Base-by-base conservation (phyloP, 2,113 vertebrate genomes). In the Chascanopsetta lugubris region DNA sequence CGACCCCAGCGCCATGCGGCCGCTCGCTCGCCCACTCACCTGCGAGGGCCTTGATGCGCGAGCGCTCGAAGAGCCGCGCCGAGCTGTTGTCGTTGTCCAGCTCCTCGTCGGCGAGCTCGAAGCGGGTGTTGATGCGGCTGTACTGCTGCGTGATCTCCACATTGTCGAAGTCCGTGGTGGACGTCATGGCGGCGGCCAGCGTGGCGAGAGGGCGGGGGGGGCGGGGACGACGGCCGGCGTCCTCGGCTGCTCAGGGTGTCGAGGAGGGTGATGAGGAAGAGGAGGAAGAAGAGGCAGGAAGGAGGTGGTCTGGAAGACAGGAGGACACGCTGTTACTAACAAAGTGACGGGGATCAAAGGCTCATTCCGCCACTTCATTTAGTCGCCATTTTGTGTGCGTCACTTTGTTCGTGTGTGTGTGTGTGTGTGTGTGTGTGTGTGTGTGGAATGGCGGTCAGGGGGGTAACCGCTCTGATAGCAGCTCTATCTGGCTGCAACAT, bases 21-120 rank as follows among this genome's bases (percentile, higher is more conserved):
- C 45, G 56, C 83, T 90, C 88, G 99, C 97, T 97, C 94, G 97
- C 97, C 24, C 45, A 58, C 83, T 90, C 88, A 99, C 97, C 97
- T 94, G 97, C 97, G 36, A 99, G 93, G 43, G 96, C 96, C 90
- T 98, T 99, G 93, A 99, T 99, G 90, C 97, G 95, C 27, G 97
- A 99, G 80, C 97, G 94, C 87, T 99, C 97, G 0, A 98, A 99
- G 63, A 97, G 94, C 47, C 97, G 88, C 0, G 95, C 96, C 0
- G 97, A 97, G 93, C 95, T 94, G 93, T 97, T 96, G 93, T 99
- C 97, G 0, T 98, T 97, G 92, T 99, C 97, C 66, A 98, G 91
- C 59, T 98, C 97, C 63, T 96, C 96, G 1, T 96, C 96, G 0
- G 85, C 89, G 40, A 94, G 88, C 0, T 96, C 94, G 86, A 97